Conservation (phyloP, 2,113 vertebrate genomes). For the Siniperca chuatsi region DNA sequence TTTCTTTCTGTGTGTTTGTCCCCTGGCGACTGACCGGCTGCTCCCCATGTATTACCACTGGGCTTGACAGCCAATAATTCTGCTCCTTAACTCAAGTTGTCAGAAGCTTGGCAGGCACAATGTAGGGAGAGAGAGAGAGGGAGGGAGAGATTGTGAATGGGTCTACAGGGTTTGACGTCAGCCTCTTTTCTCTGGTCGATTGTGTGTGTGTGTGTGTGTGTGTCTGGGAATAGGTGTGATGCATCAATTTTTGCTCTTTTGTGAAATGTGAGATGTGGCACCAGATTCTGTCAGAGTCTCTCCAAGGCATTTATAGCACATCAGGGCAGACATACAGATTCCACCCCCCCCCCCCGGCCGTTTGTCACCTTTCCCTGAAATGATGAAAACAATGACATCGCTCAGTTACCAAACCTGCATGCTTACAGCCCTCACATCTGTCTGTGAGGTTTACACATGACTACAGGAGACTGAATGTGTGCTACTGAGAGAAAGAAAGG, state of each 20-base stretch:
- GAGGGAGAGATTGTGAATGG: conserved; percentile 64
- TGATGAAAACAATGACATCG: conserved; percentile 28
- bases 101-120: conserved; percentile 58
- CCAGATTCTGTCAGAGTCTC: conserved; percentile 27
- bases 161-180: conserved; percentile 74
- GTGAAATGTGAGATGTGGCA: conserved; percentile 57
- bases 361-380: conserved; percentile 55
- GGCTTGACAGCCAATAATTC: conserved; percentile 61
- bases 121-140: conserved; percentile 8
- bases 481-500: neutral
- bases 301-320: conserved; percentile 36
- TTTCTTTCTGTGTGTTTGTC: conserved; percentile 35
- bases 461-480: neutral
- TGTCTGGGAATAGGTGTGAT: conserved; percentile 51
- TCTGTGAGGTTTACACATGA: neutral
- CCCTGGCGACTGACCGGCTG: conserved; percentile 53
- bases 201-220: conserved; percentile 29
- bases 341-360: neutral
- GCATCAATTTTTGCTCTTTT: conserved; percentile 60
- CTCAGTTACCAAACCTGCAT: conserved; percentile 12
- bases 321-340: conserved; percentile 18
- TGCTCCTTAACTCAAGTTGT: conserved; percentile 59
- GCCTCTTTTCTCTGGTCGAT: conserved; percentile 54
- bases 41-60: conserved; percentile 58
- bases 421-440: neutral